These are phyloP conservation scores for Hofmannophila pseudospretella DNA, from an alignment of 2,888 invertebrate species.

Conservation along the genomic window DNA sequence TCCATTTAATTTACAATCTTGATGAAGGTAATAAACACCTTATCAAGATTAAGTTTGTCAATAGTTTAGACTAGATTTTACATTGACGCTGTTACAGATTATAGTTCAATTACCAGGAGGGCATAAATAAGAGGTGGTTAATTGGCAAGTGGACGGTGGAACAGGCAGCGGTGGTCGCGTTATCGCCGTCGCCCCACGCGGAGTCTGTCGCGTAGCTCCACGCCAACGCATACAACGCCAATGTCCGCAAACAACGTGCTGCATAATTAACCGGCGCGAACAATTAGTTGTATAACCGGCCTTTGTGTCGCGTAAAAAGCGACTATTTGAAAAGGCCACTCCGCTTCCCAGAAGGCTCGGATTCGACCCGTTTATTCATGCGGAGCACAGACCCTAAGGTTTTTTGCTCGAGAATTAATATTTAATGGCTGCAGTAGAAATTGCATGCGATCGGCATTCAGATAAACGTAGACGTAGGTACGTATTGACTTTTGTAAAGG, in stretches of 20 bases:
- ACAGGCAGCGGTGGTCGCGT: conserved; percentile 14
- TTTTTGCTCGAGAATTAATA: conserved; percentile 61
- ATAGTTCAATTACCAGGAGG: not conserved
- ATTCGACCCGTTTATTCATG: conserved; percentile 42
- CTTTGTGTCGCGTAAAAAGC: conserved; percentile 57
- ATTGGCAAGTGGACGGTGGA: conserved; percentile 32
- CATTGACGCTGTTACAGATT: conserved; percentile 1
- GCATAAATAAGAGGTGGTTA: conserved; percentile 31
- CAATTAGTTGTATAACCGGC: conserved; percentile 69
- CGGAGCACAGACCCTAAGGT: conserved; percentile 33
- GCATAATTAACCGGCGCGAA: conserved; percentile 65
- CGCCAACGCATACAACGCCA: conserved; percentile 12
- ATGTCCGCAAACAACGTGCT: conserved; percentile 48
- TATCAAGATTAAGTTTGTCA: conserved; percentile 45
- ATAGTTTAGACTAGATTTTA: conserved; percentile 17
- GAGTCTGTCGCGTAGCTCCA: conserved; percentile 13
- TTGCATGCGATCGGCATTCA: conserved; percentile 50
- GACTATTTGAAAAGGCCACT: conserved; percentile 41
- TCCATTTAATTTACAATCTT: conserved; percentile 55
- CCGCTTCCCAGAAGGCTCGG: conserved; percentile 65
- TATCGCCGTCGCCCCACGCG: conserved; percentile 19
- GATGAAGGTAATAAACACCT: conserved; percentile 54
- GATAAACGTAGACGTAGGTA: conserved; percentile 39
- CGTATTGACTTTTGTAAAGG: conserved; percentile 42
- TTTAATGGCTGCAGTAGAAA: conserved; percentile 57